Evolutionary conservation across 2,113 vertebrate genomes (phyloP).

Genomic region (Macrotis lagotis): DNA sequence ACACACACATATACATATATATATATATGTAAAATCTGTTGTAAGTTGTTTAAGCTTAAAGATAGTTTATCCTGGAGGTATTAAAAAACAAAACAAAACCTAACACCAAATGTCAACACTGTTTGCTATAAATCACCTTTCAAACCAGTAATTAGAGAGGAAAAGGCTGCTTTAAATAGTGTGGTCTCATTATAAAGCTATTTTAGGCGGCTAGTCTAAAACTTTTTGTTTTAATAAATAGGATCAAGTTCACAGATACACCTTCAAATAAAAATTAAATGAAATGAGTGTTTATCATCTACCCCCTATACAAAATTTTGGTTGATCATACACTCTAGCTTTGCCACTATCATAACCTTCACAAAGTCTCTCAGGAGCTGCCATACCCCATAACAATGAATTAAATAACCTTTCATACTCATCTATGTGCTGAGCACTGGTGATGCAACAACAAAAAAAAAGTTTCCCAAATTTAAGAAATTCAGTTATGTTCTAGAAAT

Average conservation of each 20-base stretch:
- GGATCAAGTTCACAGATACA: conserved; percentile 20
- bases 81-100: conserved; percentile 64
- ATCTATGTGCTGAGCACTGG: background rate
- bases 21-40: background rate
- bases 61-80: conserved; percentile 62
- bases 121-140: conserved; percentile 64
- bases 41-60: conserved; percentile 67
- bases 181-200: conserved; percentile 55
- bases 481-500: background rate
- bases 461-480: background rate
- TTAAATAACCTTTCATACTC: background rate
- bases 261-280: background rate
- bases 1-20: no score
- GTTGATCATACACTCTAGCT: background rate
- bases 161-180: conserved; percentile 67
- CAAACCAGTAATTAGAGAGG: conserved; percentile 59
- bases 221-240: conserved; percentile 39
- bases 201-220: conserved; percentile 8
- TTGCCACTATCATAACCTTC: conserved; percentile 14
- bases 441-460: background rate
- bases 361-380: conserved; percentile 26
- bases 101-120: conserved; percentile 62
- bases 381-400: background rate
- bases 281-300: background rate
- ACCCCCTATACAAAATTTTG: background rate